Conservation (phyloP, 1,140 invertebrate genomes). For the Lordiphosa clarofinis region DNA sequence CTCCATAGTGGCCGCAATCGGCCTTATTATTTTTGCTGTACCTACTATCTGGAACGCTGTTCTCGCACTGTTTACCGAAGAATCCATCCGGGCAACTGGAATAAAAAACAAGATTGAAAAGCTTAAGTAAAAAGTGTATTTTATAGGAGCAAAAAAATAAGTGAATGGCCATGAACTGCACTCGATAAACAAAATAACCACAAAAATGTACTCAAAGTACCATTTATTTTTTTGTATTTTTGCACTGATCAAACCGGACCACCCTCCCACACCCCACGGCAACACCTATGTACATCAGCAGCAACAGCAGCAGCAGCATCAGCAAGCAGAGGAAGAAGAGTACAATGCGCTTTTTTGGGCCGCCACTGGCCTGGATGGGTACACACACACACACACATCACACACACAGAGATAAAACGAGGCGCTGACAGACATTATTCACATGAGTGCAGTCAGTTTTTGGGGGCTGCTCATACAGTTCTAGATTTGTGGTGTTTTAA, state of each 20-base stretch:
- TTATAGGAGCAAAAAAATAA: constrained; percentile 16
- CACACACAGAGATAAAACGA: constrained; percentile 51
- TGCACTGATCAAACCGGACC: too few species aligned
- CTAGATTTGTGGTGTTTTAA: constrained; percentile 23
- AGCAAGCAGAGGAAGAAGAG: constrained; percentile 28
- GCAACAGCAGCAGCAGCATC: not conserved
- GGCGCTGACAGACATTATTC: constrained; percentile 73
- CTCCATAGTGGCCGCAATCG: constrained; percentile 71
- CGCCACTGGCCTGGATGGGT: constrained; percentile 20
- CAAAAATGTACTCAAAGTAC: constrained; percentile 7
- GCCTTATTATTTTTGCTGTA: constrained; percentile 72
- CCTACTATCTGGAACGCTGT: constrained; percentile 73
- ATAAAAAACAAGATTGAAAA: constrained; percentile 27
- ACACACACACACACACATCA: constrained; percentile 29
- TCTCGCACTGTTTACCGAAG: constrained; percentile 90
- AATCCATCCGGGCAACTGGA: constrained; percentile 91
- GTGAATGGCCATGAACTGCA: constrained; percentile 56
- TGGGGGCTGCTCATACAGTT: constrained; percentile 7
- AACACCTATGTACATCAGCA: too few species aligned
- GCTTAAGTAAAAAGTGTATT: constrained; percentile 34
- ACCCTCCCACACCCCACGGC: too few species aligned
- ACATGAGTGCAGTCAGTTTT: constrained; percentile 53
- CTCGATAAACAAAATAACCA: constrained; percentile 40
- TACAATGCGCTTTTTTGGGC: constrained; percentile 61
- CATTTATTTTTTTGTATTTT: too few species aligned